Conservation (phyloP, 2,888 invertebrate species). For the Drosophila algonquin region DNA sequence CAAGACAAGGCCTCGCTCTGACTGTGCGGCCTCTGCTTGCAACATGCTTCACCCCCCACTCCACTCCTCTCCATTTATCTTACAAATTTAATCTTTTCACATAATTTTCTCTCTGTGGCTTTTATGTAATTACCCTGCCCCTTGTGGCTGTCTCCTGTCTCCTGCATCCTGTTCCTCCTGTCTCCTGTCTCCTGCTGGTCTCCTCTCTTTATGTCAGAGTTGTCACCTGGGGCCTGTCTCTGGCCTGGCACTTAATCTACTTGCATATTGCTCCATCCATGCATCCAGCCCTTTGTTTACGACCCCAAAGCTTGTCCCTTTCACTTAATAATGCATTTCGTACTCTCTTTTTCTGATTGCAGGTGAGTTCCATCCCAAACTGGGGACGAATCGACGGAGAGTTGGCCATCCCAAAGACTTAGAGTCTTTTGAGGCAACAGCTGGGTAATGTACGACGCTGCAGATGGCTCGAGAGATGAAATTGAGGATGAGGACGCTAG, state of each 20-base stretch:
- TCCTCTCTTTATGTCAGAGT: constrained; percentile 59
- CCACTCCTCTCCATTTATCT: constrained; percentile 60
- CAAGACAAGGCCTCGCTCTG: constrained; percentile 22
- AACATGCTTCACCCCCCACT: constrained; percentile 41
- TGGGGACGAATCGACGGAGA: not conserved
- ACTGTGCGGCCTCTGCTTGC: constrained; percentile 1
- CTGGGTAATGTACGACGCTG: constrained; percentile 22
- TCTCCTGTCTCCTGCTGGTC: constrained; percentile 14
- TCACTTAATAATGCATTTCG: constrained; percentile 46
- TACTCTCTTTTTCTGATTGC: constrained; percentile 50
- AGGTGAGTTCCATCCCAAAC: constrained; percentile 59
- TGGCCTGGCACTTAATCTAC: constrained; percentile 15
- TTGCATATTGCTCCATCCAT: constrained; percentile 3
- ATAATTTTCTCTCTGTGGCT: constrained; percentile 73
- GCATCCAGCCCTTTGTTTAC: constrained; percentile 17
- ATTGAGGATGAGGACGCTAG: not conserved
- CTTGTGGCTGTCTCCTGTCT: constrained; percentile 26
- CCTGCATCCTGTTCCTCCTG: constrained; percentile 25
- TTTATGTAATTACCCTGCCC: constrained; percentile 73
- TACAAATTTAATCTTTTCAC: constrained; percentile 78
- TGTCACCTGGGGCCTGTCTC: constrained; percentile 46
- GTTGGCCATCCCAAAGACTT: not conserved
- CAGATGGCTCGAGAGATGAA: not conserved
- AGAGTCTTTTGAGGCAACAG: not conserved
- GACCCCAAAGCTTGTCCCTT: constrained; percentile 34